Percentiles rank a stretch among this genome's conserved stretches.
phyloP scores from a whole-genome alignment of 2,888 invertebrate genomes.

The Calephelis perditalis region DNA sequence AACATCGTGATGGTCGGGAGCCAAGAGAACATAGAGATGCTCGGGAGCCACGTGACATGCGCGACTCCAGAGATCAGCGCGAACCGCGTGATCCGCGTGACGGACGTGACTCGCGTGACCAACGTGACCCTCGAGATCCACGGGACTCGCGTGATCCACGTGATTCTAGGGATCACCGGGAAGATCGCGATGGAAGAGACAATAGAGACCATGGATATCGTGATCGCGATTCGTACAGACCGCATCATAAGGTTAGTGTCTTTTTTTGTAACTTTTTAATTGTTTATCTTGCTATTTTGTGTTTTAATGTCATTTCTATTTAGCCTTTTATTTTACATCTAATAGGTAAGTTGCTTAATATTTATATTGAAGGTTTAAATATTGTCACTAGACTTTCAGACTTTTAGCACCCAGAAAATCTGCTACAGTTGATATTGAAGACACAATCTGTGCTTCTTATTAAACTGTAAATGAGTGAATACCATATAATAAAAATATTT shows the following conservation, averaged over 20 bases:
- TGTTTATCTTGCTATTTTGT: too few relatives aligned
- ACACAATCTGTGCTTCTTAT: too few relatives aligned
- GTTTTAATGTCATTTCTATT: too few relatives aligned
- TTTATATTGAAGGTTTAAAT: too few relatives aligned
- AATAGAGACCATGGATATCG: constrained; percentile 49
- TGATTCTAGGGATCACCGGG: constrained; percentile 39
- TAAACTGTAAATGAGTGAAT: too few relatives aligned
- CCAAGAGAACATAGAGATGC: constrained; percentile 37
- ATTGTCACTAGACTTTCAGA: too few relatives aligned
- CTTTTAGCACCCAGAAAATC: too few relatives aligned
- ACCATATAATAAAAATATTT: too few relatives aligned
- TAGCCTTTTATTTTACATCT: too few relatives aligned
- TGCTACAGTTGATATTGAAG: too few relatives aligned
- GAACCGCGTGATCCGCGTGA: constrained; percentile 29
- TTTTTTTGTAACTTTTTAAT: neutral
- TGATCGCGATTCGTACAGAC: constrained; percentile 62
- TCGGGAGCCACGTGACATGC: constrained; percentile 41
- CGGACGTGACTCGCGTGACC: constrained; percentile 34
- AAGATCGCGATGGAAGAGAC: constrained; percentile 44
- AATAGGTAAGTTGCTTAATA: too few relatives aligned
- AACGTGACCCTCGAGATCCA: constrained; percentile 38
- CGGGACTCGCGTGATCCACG: constrained; percentile 29
- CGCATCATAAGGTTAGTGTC: constrained; percentile 50
- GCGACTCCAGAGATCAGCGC: constrained; percentile 36
- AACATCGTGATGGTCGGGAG: constrained; percentile 40